Conservation (phyloP, 2,113 vertebrate genomes). For the Ailurus styani region DNA sequence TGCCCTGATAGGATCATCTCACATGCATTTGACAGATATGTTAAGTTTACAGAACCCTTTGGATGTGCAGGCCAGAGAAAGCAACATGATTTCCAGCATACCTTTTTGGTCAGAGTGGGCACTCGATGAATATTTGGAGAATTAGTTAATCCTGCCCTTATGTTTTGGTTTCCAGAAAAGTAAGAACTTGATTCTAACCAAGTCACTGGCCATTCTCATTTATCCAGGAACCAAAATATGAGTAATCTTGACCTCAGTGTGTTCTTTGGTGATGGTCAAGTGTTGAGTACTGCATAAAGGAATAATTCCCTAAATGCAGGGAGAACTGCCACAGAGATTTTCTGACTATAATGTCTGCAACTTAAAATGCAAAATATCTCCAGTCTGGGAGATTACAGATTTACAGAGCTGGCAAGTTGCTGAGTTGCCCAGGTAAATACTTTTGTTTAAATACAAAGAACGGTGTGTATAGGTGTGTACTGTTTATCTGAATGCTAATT, state of each 20-base stretch:
- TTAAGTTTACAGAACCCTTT: neutral
- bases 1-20: neutral
- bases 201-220: neutral
- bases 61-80: neutral
- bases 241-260: neutral
- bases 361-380: neutral
- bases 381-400: constrained; percentile 44
- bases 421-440: constrained; percentile 10
- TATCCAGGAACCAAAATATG: neutral
- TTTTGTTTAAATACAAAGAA: constrained; percentile 45
- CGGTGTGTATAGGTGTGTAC: neutral
- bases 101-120: neutral
- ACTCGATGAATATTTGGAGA: neutral
- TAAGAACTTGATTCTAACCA: neutral
- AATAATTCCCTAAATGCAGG: neutral
- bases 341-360: neutral
- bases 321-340: neutral
- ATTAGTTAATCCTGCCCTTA: neutral
- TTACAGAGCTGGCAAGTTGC: neutral
- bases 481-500: neutral
- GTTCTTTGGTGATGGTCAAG: neutral
- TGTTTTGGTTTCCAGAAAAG: neutral
- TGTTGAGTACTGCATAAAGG: neutral
- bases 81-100: neutral
- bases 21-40: neutral